These are phyloP conservation scores for Drosophila tanythrix DNA, from an alignment of 2,888 invertebrate species.

Conservation along the genomic window DNA sequence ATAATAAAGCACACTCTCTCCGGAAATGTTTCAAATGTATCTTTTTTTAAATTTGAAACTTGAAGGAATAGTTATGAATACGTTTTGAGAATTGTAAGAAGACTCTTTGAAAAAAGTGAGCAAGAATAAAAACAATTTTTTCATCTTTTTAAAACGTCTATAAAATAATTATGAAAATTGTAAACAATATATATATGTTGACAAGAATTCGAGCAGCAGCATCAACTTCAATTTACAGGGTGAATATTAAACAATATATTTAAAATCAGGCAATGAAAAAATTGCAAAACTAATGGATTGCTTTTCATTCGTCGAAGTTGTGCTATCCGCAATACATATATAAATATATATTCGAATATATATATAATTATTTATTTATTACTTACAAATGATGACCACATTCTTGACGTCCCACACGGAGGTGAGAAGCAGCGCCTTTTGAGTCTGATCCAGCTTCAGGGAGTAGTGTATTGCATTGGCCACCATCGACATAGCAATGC, in stretches of 20 bases:
- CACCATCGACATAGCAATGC: slow-evolving; percentile 95
- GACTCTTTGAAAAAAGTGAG: neutral
- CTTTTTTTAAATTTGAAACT: neutral
- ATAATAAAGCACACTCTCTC: neutral
- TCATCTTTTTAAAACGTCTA: neutral
- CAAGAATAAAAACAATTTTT: neutral
- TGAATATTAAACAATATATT: neutral
- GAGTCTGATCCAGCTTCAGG: slow-evolving; percentile 92
- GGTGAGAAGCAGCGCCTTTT: slow-evolving; percentile 90
- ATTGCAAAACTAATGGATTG: neutral
- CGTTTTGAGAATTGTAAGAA: neutral
- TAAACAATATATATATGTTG: neutral
- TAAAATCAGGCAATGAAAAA: neutral
- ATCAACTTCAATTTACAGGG: neutral
- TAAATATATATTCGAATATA: neutral
- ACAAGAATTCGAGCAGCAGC: neutral
- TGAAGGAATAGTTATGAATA: neutral
- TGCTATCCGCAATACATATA: neutral
- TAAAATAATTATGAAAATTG: neutral
- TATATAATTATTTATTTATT: neutral
- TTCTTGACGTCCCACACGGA: slow-evolving; percentile 92
- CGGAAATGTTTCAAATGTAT: neutral
- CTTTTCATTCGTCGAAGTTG: neutral
- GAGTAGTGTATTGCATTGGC: slow-evolving; percentile 97
- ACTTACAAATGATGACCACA: slow-evolving; percentile 88